Evolutionary conservation across 2,888 invertebrate species (phyloP).

Genomic region (Digitonthophagus gazella): DNA sequence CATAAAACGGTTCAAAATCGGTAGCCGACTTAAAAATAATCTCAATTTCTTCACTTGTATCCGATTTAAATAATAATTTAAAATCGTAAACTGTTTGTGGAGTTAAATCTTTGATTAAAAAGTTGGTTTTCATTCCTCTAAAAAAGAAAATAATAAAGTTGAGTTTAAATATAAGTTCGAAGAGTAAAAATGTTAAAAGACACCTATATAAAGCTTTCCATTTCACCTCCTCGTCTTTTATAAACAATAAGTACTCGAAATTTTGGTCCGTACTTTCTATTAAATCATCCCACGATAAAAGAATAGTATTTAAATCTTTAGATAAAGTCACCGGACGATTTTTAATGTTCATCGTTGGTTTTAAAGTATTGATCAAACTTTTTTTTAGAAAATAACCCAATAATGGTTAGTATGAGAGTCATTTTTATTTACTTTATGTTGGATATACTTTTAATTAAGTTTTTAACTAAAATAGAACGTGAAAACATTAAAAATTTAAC

Average conservation of each 20-base stretch:
- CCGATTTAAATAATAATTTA: conserved; percentile 42
- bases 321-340: conserved; percentile 31
- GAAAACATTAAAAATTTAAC: too few species aligned
- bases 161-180: neutral
- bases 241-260: conserved; percentile 33
- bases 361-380: conserved; percentile 31
- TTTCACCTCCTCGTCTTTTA: conserved; percentile 35
- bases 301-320: conserved; percentile 30
- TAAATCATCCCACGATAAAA: conserved; percentile 38
- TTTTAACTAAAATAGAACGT: too few species aligned
- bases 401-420: too few species aligned
- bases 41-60: conserved; percentile 39
- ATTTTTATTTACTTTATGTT: too few species aligned
- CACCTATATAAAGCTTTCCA: conserved; percentile 42
- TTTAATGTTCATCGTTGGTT: conserved; percentile 25
- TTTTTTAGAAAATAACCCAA: too few species aligned
- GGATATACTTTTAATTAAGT: too few species aligned
- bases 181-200: conserved; percentile 11
- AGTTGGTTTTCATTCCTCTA: conserved; percentile 53
- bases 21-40: conserved; percentile 42
- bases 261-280: conserved; percentile 20
- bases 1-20: conserved; percentile 40
- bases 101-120: conserved; percentile 51
- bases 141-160: conserved; percentile 29
- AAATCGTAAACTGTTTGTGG: conserved; percentile 56